phyloP scores from a whole-genome alignment of 2,113 vertebrate genomes.

The Pao palembangensis region DNA sequence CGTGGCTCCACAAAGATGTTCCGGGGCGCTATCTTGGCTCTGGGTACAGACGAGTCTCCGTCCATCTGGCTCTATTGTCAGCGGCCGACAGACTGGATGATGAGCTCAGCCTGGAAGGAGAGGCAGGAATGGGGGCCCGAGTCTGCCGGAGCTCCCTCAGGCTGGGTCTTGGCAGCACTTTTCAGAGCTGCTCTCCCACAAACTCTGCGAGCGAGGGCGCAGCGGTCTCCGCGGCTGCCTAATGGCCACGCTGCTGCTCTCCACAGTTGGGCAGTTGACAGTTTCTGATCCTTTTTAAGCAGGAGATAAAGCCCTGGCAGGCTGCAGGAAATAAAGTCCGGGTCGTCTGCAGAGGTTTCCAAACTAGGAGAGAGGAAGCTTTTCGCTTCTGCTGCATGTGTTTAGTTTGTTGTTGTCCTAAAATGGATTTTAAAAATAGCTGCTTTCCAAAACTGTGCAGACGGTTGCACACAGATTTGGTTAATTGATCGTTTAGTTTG shows the following conservation, averaged over 20 bases:
- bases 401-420: slow-evolving; percentile 62
- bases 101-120: slow-evolving; percentile 48
- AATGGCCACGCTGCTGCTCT: slow-evolving; percentile 64
- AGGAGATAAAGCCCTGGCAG: slow-evolving; percentile 59
- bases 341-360: slow-evolving; percentile 38
- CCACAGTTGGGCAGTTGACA: slow-evolving; percentile 66
- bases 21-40: slow-evolving; percentile 37
- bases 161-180: slow-evolving; percentile 57
- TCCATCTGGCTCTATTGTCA: slow-evolving; percentile 64
- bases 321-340: slow-evolving; percentile 33
- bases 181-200: slow-evolving; percentile 46
- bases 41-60: slow-evolving; percentile 37
- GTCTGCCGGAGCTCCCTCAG: slow-evolving; percentile 53
- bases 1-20: slow-evolving; percentile 48
- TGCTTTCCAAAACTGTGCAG: slow-evolving; percentile 26
- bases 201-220: slow-evolving; percentile 54
- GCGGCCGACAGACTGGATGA: slow-evolving; percentile 62
- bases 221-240: slow-evolving; percentile 53
- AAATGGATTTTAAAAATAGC: slow-evolving; percentile 41
- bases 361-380: slow-evolving; percentile 24
- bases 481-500: slow-evolving; percentile 38
- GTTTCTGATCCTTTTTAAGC: slow-evolving; percentile 67
- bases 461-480: slow-evolving; percentile 20
- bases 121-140: slow-evolving; percentile 50
- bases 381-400: slow-evolving; percentile 24